Evolutionary conservation across 2,888 invertebrate genomes (phyloP), one percentile per base, ranked within the genome.

Genomic region (Hydrotaea diabolus): DNA sequence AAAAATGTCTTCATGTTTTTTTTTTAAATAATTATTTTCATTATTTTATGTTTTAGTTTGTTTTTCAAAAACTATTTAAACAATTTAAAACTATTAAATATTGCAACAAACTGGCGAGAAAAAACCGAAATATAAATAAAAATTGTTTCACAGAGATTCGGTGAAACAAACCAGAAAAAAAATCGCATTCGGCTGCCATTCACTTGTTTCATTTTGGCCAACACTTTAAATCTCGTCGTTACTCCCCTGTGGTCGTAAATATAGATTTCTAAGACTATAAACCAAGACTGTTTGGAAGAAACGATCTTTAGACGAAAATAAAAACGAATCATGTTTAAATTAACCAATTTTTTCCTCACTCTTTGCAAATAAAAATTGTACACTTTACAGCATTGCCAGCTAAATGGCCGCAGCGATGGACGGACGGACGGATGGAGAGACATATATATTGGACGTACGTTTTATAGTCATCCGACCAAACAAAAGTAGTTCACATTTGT

Each of bases 61-160:
- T 49, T 7, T 49, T n/a, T 49, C 59, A 59, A 59, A 59, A 26
- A 59, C 26, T 55, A 23, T 59, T 13, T 7, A 13, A 43, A 69
- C 69, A 69, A 69, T 69, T 69, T 69, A 21, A 15, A 17, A 23
- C 23, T 23, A 69, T 69, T 69, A 69, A 69, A 15, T 69, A 69
- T 69, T 69, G 69, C 69, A 46, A 46, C 69, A 69, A 69, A 46
- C 13, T 13, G 3, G 43, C 21, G 23, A 21, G 23, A 69, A 23
- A 69, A 69, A 69, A 19, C 21, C 46, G 23, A 69, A 69, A 69
- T 69, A 69, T 69, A 69, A 69, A 69, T 69, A 69, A 69, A 66
- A 66, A 66, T 66, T 43, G 66, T 43, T 66, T 66, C 66, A 66
- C 19, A 46, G 39, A 15, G 39, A 19, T 21, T 1, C 39, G 46